Evolutionary conservation across 2,888 invertebrate species (phyloP).

Genomic region (Lysandra coridon): DNA sequence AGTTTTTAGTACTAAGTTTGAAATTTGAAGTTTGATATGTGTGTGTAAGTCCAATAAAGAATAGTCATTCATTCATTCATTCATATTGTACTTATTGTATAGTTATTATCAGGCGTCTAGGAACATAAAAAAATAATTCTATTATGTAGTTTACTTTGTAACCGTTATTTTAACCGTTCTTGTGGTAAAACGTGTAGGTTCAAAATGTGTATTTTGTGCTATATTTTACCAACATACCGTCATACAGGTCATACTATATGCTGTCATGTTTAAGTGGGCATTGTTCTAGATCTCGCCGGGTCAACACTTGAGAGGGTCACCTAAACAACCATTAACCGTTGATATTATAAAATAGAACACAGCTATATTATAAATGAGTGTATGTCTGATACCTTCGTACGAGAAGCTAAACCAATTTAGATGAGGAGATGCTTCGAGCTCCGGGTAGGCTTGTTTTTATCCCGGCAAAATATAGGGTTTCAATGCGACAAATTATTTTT

Average conservation of each 20-base stretch:
- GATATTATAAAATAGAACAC: neutral
- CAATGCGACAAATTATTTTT: no score
- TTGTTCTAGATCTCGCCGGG: slow-evolving; percentile 11
- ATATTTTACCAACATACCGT: neutral
- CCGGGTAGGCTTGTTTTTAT: no score
- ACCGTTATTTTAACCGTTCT: neutral
- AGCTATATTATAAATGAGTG: neutral
- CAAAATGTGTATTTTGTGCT: neutral
- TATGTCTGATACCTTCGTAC: no score
- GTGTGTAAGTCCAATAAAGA: no score
- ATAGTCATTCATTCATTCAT: no score
- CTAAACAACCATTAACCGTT: neutral
- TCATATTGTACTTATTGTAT: no score
- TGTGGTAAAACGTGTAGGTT: neutral
- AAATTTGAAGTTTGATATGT: no score
- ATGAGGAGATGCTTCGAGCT: no score
- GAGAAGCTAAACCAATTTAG: no score
- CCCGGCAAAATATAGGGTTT: no score
- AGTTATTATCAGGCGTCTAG: neutral
- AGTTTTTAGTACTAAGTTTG: no score
- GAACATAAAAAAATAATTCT: neutral
- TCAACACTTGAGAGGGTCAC: slow-evolving; percentile 5
- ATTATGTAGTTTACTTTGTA: neutral
- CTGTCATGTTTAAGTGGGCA: neutral
- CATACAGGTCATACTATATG: neutral